Base-by-base conservation (phyloP, 2,888 invertebrate genomes). In the Drosophila infuscata region DNA sequence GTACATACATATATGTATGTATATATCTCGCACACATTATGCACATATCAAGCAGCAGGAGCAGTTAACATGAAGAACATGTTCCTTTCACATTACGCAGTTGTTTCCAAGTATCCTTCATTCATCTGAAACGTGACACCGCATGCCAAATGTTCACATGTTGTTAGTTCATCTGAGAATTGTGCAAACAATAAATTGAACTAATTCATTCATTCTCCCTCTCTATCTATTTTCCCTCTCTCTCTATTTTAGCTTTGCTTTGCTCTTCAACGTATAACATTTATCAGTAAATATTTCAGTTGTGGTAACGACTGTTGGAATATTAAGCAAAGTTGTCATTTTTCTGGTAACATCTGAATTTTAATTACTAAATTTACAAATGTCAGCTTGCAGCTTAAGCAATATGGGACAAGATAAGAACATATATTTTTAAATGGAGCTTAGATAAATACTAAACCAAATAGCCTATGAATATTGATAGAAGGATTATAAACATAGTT, bases 41-140 rank as follows among this genome's bases (percentile, higher is more conserved):
- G 12, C 3, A 52, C 36, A 68, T 46, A 25, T 46, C 46, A 46
- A 60, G 57, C 32, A 41, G 60, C 25, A 49, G n/a, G 36, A 59
- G 60, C 53, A 38, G 56, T 67, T 52, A 15, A 58, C 48, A 38
- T 58, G 59, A 59, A 48, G 49, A 65, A 30, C 70, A 76, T 76
- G 77, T 69, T 76, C 62, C 54, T 56, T 72, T 64, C 65, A 60
- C 57, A 76, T 79, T 63, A 56, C 78, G 66, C 77, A 69, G 63
- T 79, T 78, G 82, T 51, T 79, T 59, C 66, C 63, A 59, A 60
- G 54, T 43, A 72, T 72, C 77, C 62, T 43, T 77, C 69, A 62
- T 58, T 79, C 71, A 81, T 46, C 66, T 60, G 67, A 67, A 69
- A 80, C 82, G 80, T 80, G 80, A 80, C 80, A 71, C 54, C 53